Conservation (phyloP, 2,888 invertebrate genomes). For the Lasioglossum marginatum region DNA sequence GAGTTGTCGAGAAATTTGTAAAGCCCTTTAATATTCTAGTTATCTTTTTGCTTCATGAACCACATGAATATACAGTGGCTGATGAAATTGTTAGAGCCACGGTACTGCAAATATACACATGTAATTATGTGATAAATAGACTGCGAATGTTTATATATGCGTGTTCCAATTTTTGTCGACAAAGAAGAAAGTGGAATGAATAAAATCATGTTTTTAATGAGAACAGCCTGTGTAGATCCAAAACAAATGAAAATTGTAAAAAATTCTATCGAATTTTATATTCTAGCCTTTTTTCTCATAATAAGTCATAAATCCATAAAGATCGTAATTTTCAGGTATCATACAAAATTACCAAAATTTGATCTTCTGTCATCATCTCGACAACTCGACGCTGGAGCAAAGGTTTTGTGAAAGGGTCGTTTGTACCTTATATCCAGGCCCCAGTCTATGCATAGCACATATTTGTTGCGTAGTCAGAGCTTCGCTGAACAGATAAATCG, state of each 20-base stretch:
- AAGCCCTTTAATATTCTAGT: background rate
- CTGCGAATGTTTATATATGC: too few relatives aligned
- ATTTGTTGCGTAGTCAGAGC: conserved; percentile 99
- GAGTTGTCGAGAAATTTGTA: background rate
- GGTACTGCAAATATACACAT: background rate
- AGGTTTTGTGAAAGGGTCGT: background rate
- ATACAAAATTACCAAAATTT: too few relatives aligned
- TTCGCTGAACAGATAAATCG: conserved; percentile 99
- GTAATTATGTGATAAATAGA: background rate
- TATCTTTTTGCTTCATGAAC: background rate
- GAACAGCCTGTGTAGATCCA: too few relatives aligned
- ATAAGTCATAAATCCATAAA: too few relatives aligned
- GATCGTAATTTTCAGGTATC: too few relatives aligned
- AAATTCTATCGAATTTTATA: too few relatives aligned
- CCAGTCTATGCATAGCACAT: conserved; percentile 98
- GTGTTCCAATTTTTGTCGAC: too few relatives aligned
- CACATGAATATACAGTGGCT: background rate
- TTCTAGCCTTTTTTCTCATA: too few relatives aligned
- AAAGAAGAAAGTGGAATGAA: too few relatives aligned
- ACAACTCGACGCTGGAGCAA: background rate
- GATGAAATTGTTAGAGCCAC: background rate
- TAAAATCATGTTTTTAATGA: too few relatives aligned
- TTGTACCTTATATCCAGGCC: conserved; percentile 98
- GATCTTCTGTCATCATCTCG: background rate
- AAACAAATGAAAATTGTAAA: too few relatives aligned